Evolutionary conservation across 1,140 invertebrate genomes (phyloP).

Genomic region (Dolichoris vasculosae): DNA sequence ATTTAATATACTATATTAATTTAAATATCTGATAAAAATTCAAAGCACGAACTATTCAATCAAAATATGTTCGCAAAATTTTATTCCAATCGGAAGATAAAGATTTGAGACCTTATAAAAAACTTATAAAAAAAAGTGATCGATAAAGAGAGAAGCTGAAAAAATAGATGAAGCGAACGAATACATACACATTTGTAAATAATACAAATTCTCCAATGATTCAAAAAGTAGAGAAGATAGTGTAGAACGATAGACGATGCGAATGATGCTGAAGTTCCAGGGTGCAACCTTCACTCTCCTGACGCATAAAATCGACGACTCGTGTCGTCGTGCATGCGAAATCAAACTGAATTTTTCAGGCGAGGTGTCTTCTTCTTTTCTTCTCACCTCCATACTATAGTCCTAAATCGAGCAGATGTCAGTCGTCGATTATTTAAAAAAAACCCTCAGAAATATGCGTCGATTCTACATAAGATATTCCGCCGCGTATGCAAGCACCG

Average conservation of each 20-base stretch:
- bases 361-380: neutral
- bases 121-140: neutral
- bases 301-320: conserved; percentile 49
- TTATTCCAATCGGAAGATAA: neutral
- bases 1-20: neutral
- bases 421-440: conserved; percentile 51
- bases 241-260: neutral
- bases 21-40: neutral
- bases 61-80: neutral
- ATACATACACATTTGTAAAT: conserved; percentile 40
- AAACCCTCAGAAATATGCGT: conserved; percentile 4
- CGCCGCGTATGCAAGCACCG: neutral
- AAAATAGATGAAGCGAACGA: neutral
- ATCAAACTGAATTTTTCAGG: conserved; percentile 51
- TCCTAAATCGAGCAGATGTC: conserved; percentile 45
- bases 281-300: neutral
- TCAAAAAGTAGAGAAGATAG: neutral
- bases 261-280: neutral
- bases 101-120: conserved; percentile 1
- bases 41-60: neutral
- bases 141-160: neutral
- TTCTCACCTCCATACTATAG: neutral
- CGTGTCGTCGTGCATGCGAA: conserved; percentile 41
- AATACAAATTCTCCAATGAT: conserved; percentile 41
- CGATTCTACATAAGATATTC: conserved; percentile 1